Percentiles rank a stretch among this genome's conserved stretches.
These are phyloP conservation scores for Zapornia atra DNA, from an alignment of 2,113 vertebrate genomes.

Conservation along the genomic window DNA sequence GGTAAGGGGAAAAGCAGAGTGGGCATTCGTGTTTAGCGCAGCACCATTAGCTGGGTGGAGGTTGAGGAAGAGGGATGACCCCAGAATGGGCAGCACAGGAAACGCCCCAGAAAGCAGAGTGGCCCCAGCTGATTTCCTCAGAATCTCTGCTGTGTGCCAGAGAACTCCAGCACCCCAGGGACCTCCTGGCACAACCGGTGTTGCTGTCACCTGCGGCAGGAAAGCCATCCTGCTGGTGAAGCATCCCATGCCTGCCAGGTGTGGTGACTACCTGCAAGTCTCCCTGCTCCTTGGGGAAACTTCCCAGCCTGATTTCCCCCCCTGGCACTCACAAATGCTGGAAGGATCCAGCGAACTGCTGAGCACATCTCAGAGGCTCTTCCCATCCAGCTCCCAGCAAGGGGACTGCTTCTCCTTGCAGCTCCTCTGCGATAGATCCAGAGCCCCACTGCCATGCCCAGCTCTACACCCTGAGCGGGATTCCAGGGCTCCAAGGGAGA, in stretches of 20 bases:
- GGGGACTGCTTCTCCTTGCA: too few relatives aligned
- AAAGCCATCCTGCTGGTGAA: neutral
- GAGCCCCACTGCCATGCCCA: accelerated
- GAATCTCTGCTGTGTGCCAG: neutral
- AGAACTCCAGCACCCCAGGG: neutral
- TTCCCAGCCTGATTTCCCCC: neutral
- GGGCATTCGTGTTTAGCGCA: neutral
- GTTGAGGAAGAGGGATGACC: neutral
- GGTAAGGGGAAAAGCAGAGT: neutral
- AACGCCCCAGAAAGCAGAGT: neutral
- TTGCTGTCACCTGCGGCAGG: neutral
- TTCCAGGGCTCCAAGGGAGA: neutral
- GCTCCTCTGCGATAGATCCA: accelerated
- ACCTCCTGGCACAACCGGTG: neutral
- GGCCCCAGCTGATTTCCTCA: neutral
- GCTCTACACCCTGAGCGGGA: neutral
- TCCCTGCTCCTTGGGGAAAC: neutral
- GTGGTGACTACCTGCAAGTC: accelerated
- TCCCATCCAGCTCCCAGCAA: accelerated
- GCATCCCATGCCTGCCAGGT: neutral
- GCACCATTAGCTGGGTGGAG: neutral
- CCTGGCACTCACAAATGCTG: neutral
- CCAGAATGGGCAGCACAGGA: neutral
- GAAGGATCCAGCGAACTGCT: neutral
- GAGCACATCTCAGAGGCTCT: neutral